These are phyloP conservation scores for Calameuta idolon DNA, from an alignment of 2,888 invertebrate species.

Conservation along the genomic window DNA sequence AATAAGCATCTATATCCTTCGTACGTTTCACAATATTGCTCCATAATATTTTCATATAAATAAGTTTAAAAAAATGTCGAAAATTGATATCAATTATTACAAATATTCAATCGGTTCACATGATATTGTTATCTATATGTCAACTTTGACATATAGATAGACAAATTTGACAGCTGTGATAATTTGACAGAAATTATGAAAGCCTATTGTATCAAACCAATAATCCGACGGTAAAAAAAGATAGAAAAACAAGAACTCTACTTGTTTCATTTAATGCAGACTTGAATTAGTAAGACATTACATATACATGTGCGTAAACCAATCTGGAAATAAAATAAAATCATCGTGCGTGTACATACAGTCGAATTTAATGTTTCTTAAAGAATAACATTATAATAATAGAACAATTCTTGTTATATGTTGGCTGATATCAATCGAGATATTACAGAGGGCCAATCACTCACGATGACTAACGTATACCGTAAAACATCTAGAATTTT, in stretches of 20 bases:
- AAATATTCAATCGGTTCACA: background rate
- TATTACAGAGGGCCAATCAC: background rate
- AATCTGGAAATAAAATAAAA: background rate
- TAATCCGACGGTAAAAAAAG: background rate
- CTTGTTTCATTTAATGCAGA: background rate
- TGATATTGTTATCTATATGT: background rate
- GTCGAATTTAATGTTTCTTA: background rate
- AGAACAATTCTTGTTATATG: background rate
- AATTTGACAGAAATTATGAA: background rate
- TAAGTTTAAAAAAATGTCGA: no score
- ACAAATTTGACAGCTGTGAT: background rate
- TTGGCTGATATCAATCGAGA: background rate
- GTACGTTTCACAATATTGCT: no score
- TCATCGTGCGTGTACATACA: background rate
- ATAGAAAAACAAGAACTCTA: background rate
- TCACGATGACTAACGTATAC: background rate
- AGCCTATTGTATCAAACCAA: background rate
- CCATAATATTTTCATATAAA: no score
- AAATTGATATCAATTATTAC: no score
- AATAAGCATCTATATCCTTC: no score
- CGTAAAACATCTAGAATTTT: background rate
- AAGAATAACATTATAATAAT: background rate
- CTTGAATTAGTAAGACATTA: background rate
- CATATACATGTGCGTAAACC: background rate
- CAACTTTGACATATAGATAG: background rate